Percentiles rank a stretch among this genome's conserved stretches.
Evolutionary conservation across 2,797 vertebrate genomes (phyloP).

Genomic region (Petrocephalus sullivani): DNA sequence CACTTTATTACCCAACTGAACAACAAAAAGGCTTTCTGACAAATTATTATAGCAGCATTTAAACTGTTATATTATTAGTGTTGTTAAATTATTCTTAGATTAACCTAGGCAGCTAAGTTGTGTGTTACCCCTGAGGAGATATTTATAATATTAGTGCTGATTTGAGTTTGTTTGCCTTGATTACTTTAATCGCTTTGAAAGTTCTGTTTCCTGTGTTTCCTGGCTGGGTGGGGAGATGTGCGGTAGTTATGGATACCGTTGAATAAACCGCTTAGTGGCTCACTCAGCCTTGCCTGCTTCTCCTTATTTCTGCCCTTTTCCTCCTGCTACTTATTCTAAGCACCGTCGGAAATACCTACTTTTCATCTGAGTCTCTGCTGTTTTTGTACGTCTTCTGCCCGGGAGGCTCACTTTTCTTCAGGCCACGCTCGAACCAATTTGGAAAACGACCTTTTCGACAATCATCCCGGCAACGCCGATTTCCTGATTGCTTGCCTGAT

Average conservation of each 20-base stretch:
- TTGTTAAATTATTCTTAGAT: constrained; percentile 21
- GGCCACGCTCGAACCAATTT: constrained; percentile 8
- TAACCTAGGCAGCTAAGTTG: constrained; percentile 22
- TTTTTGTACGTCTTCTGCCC: background rate
- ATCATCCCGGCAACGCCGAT: background rate
- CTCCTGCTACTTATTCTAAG: background rate
- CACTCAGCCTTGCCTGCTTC: constrained; percentile 39
- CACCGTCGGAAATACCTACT: background rate
- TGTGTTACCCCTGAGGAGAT: constrained; percentile 16
- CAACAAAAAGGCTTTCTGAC: constrained; percentile 25
- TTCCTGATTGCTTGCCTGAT: background rate
- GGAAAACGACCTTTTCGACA: background rate
- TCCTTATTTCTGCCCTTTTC: constrained; percentile 32
- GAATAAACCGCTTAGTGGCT: constrained; percentile 63
- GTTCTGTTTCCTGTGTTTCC: constrained; percentile 28
- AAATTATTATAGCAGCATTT: background rate
- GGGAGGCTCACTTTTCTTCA: background rate
- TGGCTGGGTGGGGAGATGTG: constrained; percentile 40
- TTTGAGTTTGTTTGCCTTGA: constrained; percentile 26
- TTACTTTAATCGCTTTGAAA: constrained; percentile 18
- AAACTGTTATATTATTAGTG: constrained; percentile 18
- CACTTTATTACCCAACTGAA: background rate
- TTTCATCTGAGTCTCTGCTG: background rate
- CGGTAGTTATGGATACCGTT: constrained; percentile 50
- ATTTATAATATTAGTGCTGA: background rate